phyloP scores from a whole-genome alignment of 2,888 invertebrate species.

The Octodonta nipae region DNA sequence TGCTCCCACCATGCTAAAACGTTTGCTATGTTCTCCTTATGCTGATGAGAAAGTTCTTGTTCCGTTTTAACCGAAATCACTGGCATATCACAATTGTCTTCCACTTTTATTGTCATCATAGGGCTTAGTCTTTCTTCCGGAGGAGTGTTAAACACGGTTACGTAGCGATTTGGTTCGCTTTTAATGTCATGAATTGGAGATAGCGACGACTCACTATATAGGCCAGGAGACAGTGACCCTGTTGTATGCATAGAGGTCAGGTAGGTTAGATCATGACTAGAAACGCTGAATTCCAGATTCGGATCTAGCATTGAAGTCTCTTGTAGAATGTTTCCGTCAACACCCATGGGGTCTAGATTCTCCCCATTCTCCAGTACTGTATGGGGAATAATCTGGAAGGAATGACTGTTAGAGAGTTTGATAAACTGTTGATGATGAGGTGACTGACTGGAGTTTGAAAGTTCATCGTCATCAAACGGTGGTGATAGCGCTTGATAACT shows the following conservation, averaged over 20 bases:
- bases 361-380: slow-evolving; percentile 51
- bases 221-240: slow-evolving; percentile 27
- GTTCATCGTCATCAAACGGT: slow-evolving; percentile 39
- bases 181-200: slow-evolving; percentile 29
- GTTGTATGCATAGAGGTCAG: slow-evolving; percentile 30
- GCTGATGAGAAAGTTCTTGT: slow-evolving; percentile 24
- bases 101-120: slow-evolving; percentile 6
- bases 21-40: slow-evolving; percentile 40
- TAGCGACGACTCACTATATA: slow-evolving; percentile 34
- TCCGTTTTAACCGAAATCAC: slow-evolving; percentile 33
- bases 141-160: slow-evolving; percentile 5
- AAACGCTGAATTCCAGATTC: slow-evolving; percentile 39
- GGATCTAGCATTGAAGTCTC: slow-evolving; percentile 37
- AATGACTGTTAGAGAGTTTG: slow-evolving; percentile 45
- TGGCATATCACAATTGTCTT: slow-evolving; percentile 20
- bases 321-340: slow-evolving; percentile 36
- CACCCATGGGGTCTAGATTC: slow-evolving; percentile 31
- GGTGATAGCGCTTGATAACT: slow-evolving; percentile 32
- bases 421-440: slow-evolving; percentile 42
- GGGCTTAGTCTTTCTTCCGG: not conserved
- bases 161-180: slow-evolving; percentile 21
- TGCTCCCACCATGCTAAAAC: slow-evolving; percentile 44
- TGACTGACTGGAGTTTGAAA: slow-evolving; percentile 34
- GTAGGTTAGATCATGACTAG: slow-evolving; percentile 38
- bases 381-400: slow-evolving; percentile 49